Evolutionary conservation across 2,113 vertebrate genomes (phyloP).

Genomic region (Toxostoma redivivum): DNA sequence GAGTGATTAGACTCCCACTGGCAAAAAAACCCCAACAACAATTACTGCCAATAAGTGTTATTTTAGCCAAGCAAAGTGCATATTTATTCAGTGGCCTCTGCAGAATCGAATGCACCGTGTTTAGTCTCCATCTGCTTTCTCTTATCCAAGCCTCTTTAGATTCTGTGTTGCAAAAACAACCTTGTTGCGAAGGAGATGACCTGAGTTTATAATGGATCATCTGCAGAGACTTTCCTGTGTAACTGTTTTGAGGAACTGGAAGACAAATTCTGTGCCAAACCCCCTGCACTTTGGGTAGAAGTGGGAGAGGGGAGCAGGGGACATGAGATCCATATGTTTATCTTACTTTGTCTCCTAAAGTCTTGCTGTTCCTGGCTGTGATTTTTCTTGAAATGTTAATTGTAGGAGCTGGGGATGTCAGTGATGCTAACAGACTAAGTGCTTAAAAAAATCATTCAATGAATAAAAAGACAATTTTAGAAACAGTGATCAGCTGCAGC

Average conservation of each 20-base stretch:
- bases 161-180: not conserved
- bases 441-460: not conserved
- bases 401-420: conserved; percentile 62
- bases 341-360: conserved; percentile 29
- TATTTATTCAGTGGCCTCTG: not conserved
- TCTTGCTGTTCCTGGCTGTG: not conserved
- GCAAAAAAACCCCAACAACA: not conserved
- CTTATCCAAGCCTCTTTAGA: not conserved
- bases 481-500: conserved; percentile 47
- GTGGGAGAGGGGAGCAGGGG: not conserved
- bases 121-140: not conserved
- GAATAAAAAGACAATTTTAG: conserved; percentile 54
- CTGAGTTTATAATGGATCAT: not conserved
- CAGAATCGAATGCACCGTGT: not conserved
- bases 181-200: not conserved
- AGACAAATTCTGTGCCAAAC: not conserved
- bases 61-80: not conserved
- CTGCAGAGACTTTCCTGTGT: not conserved
- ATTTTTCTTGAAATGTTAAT: conserved; percentile 56
- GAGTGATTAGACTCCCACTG: not conserved
- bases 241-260: not conserved
- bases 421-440: conserved; percentile 41
- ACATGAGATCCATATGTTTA: not conserved
- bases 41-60: not conserved
- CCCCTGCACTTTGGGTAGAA: not conserved